Evolutionary conservation across 2,797 vertebrate species (phyloP), one percentile per base, ranked within the genome.

Genomic region (Chromobotia macracanthus): DNA sequence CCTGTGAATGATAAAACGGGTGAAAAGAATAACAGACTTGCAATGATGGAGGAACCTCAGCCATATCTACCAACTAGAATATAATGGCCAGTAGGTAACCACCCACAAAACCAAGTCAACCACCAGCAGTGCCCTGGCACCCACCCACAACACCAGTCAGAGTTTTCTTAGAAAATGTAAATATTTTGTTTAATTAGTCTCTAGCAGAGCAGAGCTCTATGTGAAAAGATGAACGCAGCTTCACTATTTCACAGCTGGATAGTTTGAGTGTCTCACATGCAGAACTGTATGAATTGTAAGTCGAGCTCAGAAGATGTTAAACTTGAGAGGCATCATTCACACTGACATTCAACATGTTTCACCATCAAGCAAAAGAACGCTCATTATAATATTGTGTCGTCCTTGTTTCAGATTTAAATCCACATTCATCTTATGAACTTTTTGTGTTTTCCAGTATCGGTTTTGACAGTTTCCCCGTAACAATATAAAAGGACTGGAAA

Each of bases 401-500:
- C 46, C 31, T 60, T 31, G 8, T 51, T 74, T 68, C 71, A 65
- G n/a, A n/a, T n/a, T n/a, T n/a, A n/a, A n/a, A n/a, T 75, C 53
- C 50, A 65, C 19, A 31, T 70, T 74, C 61, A 15, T 19, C 72
- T 77, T 48, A 28, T 25, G 15, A 31, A 60, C 72, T 70, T 77
- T 65, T 4, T 38, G 15, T 31, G 31, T 73, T 80, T 69, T 23
- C 50, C 63, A 72, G 71, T 50, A 66, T 77, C 11, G 35, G 35
- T 67, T 70, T 48, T 84, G 82, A 82, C 80, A 83, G 77, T 61
- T 71, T 31, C 19, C 23, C 58, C 15, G 23, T 65, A 74, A 70
- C 61, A 63, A 64, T 56, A 44, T 63, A 60, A 75, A 78, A 38
- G 28, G 69, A 61, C 58, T 71, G 48, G 75, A 77, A 55, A 82